These are phyloP conservation scores for Podotricha telesiphe DNA, from an alignment of 2,888 invertebrate genomes.

Conservation along the genomic window DNA sequence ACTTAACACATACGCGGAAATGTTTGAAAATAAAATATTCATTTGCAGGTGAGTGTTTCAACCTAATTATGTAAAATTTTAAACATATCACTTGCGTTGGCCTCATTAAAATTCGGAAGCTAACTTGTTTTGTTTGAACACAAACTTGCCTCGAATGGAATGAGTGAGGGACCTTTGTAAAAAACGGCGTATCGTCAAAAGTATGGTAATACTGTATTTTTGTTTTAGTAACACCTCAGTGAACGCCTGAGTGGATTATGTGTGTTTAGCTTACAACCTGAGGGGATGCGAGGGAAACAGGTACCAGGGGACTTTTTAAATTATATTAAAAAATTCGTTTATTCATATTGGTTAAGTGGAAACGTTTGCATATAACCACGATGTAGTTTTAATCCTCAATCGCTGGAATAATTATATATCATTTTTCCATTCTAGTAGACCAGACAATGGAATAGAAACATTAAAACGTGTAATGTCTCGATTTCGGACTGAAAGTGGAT, in stretches of 20 bases:
- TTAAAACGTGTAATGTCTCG: too few relatives aligned
- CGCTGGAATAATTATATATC: too few relatives aligned
- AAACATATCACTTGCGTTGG: slow-evolving; percentile 65
- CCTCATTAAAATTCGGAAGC: slow-evolving; percentile 67
- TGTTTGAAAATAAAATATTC: slow-evolving; percentile 24
- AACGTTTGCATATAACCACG: too few relatives aligned
- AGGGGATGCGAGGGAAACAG: not conserved
- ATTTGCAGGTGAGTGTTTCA: slow-evolving; percentile 21
- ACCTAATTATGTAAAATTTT: slow-evolving; percentile 52
- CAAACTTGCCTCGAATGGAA: slow-evolving; percentile 29
- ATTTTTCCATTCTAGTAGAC: too few relatives aligned
- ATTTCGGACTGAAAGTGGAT: too few relatives aligned
- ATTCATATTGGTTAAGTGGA: too few relatives aligned
- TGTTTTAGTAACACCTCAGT: slow-evolving; percentile 19
- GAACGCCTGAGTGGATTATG: slow-evolving; percentile 16
- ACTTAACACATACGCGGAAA: too few relatives aligned
- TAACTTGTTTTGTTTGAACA: slow-evolving; percentile 52
- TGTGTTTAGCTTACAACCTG: not conserved
- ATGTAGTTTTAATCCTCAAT: too few relatives aligned
- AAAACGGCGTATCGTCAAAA: slow-evolving; percentile 40
- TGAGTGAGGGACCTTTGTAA: slow-evolving; percentile 24
- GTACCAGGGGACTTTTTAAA: not conserved
- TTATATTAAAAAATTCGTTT: too few relatives aligned
- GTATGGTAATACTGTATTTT: slow-evolving; percentile 41
- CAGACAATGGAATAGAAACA: too few relatives aligned